Conservation (phyloP, 1,140 invertebrate genomes). For the Plectrocnemia conspersa region DNA sequence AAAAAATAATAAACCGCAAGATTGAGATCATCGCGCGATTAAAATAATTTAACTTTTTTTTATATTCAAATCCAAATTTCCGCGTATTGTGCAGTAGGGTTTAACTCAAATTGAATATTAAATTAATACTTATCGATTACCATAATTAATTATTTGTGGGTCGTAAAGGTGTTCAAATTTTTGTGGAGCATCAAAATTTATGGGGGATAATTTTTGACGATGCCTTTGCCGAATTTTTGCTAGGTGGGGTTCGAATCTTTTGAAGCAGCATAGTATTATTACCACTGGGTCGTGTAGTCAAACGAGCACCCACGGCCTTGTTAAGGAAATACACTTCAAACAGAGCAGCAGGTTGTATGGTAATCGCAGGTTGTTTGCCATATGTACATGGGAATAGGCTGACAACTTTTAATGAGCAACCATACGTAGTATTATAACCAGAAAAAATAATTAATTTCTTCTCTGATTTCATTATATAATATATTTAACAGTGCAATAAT, state of each 20-base stretch:
- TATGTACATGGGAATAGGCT: conserved; percentile 8
- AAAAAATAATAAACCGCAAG: too few relatives aligned
- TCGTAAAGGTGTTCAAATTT: too few relatives aligned
- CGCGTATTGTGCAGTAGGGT: too few relatives aligned
- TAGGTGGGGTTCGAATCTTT: conserved; percentile 12
- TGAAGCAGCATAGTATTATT: conserved; percentile 22
- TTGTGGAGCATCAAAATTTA: conserved; percentile 13
- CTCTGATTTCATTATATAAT: too few relatives aligned
- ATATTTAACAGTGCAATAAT: too few relatives aligned
- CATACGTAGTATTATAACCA: conserved; percentile 4
- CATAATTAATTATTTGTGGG: too few relatives aligned
- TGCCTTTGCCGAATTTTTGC: background rate
- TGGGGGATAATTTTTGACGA: conserved; percentile 10
- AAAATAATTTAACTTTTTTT: too few relatives aligned
- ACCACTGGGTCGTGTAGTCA: conserved; percentile 30
- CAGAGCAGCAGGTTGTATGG: conserved; percentile 23
- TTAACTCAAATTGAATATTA: too few relatives aligned
- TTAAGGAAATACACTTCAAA: conserved; percentile 24
- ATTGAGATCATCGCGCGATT: too few relatives aligned
- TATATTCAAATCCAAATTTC: too few relatives aligned
- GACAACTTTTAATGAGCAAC: background rate
- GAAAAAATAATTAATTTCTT: too few relatives aligned
- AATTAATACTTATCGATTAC: too few relatives aligned
- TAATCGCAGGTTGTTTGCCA: conserved; percentile 27
- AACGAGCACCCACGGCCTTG: conserved; percentile 25